Percentiles rank a stretch among this genome's conserved stretches.
These are phyloP conservation scores for Eubasilissa regina DNA, from an alignment of 1,140 invertebrate species.

Conservation along the genomic window DNA sequence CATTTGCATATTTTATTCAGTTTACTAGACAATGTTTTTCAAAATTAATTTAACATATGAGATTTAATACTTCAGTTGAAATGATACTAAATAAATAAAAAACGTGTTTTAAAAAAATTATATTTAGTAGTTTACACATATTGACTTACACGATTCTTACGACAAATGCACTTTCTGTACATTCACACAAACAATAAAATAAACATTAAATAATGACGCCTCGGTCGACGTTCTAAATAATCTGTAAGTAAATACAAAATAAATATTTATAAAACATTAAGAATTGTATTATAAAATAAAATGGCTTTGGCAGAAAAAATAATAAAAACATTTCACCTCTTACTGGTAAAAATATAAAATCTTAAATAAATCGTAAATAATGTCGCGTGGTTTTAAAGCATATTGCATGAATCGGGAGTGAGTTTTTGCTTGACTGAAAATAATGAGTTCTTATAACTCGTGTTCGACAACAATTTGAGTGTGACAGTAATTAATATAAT, in stretches of 20 bases:
- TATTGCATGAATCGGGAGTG: constrained; percentile 6
- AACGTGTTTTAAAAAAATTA: constrained; percentile 17
- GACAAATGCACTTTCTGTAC: constrained; percentile 44
- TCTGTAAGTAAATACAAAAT: constrained; percentile 49
- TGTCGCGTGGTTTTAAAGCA: background rate
- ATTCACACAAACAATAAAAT: constrained; percentile 55
- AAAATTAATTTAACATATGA: too few species aligned
- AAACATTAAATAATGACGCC: constrained; percentile 40
- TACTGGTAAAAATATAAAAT: constrained; percentile 10
- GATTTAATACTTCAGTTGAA: too few species aligned
- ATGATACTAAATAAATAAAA: too few species aligned
- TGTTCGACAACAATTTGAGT: constrained; percentile 29
- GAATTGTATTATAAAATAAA: constrained; percentile 41
- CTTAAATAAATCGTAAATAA: constrained; percentile 22
- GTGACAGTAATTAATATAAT: constrained; percentile 23
- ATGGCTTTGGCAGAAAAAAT: constrained; percentile 52
- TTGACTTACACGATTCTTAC: constrained; percentile 42
- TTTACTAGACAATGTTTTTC: too few species aligned
- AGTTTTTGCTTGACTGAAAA: constrained; percentile 5
- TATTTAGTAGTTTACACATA: constrained; percentile 37
- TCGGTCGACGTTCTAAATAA: background rate
- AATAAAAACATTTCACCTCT: constrained; percentile 37
- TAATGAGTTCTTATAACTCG: constrained; percentile 22
- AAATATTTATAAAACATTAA: constrained; percentile 50
- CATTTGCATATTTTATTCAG: too few species aligned